These are phyloP conservation scores for Hipposideros armiger DNA, from an alignment of 2,113 vertebrate genomes.

Conservation along the genomic window DNA sequence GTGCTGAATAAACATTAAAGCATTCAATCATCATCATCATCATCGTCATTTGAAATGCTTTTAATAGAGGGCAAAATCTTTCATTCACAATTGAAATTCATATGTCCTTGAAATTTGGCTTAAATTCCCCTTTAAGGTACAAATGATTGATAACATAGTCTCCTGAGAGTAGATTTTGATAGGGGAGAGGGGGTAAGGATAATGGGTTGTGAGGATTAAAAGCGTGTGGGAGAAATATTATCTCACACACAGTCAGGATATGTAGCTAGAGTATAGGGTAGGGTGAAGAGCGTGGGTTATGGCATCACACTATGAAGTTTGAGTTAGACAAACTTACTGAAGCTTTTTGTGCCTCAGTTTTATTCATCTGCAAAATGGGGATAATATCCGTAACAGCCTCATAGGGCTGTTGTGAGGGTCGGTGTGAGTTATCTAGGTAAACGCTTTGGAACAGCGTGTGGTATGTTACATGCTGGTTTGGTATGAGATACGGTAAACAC, in stretches of 20 bases:
- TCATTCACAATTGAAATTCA: neutral
- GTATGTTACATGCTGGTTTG: no score
- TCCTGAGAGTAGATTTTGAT: neutral
- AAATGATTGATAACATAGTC: no score
- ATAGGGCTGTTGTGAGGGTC: neutral
- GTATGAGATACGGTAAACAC: neutral
- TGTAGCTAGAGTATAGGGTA: accelerated
- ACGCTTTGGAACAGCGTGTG: no score
- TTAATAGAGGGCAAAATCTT: neutral
- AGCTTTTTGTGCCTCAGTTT: neutral
- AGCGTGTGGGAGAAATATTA: neutral
- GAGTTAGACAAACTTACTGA: neutral
- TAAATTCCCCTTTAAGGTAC: neutral
- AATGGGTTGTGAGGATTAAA: neutral
- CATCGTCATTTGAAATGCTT: neutral
- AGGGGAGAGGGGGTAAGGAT: neutral
- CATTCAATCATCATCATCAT: neutral
- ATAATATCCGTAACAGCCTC: neutral
- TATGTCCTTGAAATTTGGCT: neutral
- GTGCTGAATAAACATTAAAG: neutral
- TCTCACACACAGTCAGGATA: neutral
- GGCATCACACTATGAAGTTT: neutral
- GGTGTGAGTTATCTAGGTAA: accelerated
- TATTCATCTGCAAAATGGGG: neutral
- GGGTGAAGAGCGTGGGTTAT: neutral